These are phyloP conservation scores for Poecilia latipinna DNA, from an alignment of 2,113 vertebrate genomes.

Conservation along the genomic window DNA sequence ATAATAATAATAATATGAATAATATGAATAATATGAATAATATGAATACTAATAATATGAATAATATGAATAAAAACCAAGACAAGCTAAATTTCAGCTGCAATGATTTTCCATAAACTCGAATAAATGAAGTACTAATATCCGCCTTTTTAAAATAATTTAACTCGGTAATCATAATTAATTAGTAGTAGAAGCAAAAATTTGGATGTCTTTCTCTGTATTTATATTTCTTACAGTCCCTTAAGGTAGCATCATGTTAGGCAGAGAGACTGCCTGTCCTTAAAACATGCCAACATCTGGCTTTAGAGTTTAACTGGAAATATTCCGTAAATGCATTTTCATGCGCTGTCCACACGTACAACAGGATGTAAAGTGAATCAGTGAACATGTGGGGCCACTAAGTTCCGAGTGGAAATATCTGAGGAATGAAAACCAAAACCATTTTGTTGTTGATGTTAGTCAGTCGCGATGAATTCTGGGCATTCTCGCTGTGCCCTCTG, in stretches of 20 bases:
- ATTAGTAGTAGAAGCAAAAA: no score
- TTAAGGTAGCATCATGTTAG: constrained; percentile 26
- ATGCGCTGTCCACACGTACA: no score
- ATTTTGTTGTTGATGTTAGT: constrained; percentile 54
- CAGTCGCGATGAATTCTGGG: constrained; percentile 80
- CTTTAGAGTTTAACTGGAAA: background rate
- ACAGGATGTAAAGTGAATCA: background rate
- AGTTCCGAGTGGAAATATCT: background rate
- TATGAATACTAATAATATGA: no score
- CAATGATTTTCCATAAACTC: no score
- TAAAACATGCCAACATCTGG: constrained; percentile 22
- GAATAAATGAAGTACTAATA: no score
- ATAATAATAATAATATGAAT: no score
- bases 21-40: no score
- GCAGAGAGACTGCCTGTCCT: constrained; percentile 33
- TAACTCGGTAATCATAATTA: no score
- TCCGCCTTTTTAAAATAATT: no score
- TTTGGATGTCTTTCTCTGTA: background rate
- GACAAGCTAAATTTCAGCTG: no score
- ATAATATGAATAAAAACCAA: no score
- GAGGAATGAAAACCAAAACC: constrained; percentile 19
- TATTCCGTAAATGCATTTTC: no score
- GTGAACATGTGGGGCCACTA: background rate
- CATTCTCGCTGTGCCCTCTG: constrained; percentile 62
- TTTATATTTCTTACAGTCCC: background rate